A percentile compares a stretch with the other conserved stretches of the same genome.
Conservation (phyloP, 2,888 invertebrate genomes). For the Dusona sp. region DNA sequence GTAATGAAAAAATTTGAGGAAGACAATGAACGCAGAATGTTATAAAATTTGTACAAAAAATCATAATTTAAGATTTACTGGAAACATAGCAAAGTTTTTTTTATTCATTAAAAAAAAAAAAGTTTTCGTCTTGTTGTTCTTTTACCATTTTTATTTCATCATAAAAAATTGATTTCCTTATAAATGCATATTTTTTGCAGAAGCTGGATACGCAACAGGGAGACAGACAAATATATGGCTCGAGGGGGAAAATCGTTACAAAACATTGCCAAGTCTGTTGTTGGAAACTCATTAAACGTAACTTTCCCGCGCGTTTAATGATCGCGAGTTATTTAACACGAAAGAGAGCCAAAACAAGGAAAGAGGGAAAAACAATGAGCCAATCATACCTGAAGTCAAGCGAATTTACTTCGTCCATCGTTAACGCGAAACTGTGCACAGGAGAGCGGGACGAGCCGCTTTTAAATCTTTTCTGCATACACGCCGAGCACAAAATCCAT, state of each 20-base stretch:
- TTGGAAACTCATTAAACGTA: slow-evolving; percentile 1
- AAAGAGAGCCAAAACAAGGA: neutral
- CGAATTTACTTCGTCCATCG: slow-evolving; percentile 73
- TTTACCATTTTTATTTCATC: neutral
- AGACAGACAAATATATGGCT: slow-evolving; percentile 9
- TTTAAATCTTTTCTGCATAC: slow-evolving; percentile 74
- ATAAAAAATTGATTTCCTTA: neutral
- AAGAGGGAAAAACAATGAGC: slow-evolving; percentile 23
- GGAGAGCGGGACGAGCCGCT: slow-evolving; percentile 68
- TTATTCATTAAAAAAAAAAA: neutral
- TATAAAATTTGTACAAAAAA: neutral
- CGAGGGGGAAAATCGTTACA: slow-evolving; percentile 12
- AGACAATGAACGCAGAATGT: too few species aligned
- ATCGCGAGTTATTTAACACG: slow-evolving; percentile 15
- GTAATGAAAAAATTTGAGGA: neutral
- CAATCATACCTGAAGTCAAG: slow-evolving; percentile 73
- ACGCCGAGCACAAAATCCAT: slow-evolving; percentile 30
- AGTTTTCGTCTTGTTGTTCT: neutral
- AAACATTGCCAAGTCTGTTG: neutral
- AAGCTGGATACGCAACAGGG: neutral
- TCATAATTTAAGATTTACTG: neutral
- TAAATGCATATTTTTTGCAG: neutral
- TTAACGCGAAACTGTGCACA: slow-evolving; percentile 72
- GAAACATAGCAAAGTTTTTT: neutral
- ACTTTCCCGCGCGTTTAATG: slow-evolving; percentile 18